Base-by-base conservation (phyloP, 2,888 invertebrate species). In the Drosophila macrothrix region DNA sequence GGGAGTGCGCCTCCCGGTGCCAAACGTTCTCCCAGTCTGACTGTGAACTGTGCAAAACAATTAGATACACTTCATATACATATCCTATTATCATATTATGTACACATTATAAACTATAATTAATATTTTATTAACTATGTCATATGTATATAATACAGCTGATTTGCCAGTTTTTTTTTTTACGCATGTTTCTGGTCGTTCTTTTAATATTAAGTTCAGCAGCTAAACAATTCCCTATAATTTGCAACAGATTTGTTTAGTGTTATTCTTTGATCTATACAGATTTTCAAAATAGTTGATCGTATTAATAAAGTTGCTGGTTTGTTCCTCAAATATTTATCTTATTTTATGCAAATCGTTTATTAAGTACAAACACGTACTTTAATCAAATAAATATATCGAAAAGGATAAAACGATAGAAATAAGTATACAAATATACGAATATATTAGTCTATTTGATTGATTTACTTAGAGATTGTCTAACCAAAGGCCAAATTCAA, bases 11-110 rank as follows among this genome's bases (percentile, higher is more conserved):
- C 89, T 95, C 95, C 62, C 92, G 93, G 79, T 95, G 95, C 95
- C 95, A 95, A 22, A 94, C 94, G 67, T 94, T 93, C 85, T 94
- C 93, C 95, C 95, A 95, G 73, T 95, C 95, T 12, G 94, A 94
- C 80, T 94, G 94, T n/a, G 94, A 94, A 81, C 95, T 95, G 52
- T 12, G 68, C 10, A 43, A 6, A 22, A 22, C 33, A 3, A 25
- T 35, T 5, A 35, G 22, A 4, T 35, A 10, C 5, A 16, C 46
- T 4, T 46, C 46, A 46, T 16, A 25, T 22, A 46, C 22, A 16
- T 46, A 7, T 46, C 7, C 1, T 7, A 14, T 46, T 14, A 7
- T 7, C 46, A 22, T 7, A 29, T 29, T 29, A 29, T 29, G 29
- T 29, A 7, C 29, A 9, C 9, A 31, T 31, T 31, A 31, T 31